These are phyloP conservation scores for Distichodus sexfasciatus DNA, from an alignment of 2,797 vertebrate species.

Conservation along the genomic window DNA sequence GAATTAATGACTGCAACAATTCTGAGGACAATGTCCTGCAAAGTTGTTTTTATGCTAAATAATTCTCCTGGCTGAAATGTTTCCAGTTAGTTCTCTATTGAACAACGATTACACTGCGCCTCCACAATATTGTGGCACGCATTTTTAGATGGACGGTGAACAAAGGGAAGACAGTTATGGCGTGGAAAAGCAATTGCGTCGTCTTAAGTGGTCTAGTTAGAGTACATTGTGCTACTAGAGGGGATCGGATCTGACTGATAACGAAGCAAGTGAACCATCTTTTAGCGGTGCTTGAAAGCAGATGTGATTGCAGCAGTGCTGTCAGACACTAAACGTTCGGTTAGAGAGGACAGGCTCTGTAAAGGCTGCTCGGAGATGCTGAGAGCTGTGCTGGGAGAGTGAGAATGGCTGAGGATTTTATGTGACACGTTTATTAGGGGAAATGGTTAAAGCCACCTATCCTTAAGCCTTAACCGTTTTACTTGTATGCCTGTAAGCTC, in stretches of 20 bases:
- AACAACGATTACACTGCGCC: neutral
- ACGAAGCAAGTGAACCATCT: neutral
- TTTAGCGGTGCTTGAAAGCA: neutral
- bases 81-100: constrained; percentile 20
- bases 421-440: constrained; percentile 43
- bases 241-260: neutral
- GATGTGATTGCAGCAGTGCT: neutral
- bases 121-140: neutral
- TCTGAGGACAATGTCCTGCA: constrained; percentile 21
- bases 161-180: neutral
- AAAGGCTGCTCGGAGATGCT: neutral
- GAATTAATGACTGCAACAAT: constrained; percentile 31
- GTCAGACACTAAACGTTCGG: neutral
- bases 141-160: neutral
- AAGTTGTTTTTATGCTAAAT: constrained; percentile 1
- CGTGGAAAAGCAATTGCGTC: neutral
- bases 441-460: constrained; percentile 40
- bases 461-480: constrained; percentile 5
- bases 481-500: constrained; percentile 13
- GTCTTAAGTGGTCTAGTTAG: neutral
- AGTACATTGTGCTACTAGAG: neutral
- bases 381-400: neutral
- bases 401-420: constrained; percentile 14
- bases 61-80: constrained; percentile 11
- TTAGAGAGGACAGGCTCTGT: neutral